Conservation (phyloP, 1,140 invertebrate species). For the Drosophila mojavensis region DNA sequence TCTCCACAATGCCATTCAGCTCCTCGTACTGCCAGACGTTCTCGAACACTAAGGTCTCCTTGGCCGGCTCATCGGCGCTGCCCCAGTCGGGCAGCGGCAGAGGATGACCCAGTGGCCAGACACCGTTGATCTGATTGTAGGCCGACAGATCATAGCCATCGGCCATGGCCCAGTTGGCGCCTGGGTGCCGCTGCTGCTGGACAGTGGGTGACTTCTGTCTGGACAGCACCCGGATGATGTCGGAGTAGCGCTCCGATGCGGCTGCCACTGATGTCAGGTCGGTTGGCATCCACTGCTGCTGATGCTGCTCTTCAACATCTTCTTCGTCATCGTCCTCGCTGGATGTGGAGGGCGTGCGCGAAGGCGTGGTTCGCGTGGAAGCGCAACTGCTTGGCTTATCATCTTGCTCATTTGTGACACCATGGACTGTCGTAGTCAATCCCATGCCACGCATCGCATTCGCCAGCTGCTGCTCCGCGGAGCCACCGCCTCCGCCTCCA, state of each 20-base stretch:
- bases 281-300: slow-evolving; percentile 49
- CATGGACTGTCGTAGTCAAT: slow-evolving; percentile 73
- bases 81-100: slow-evolving; percentile 89
- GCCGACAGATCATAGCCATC: slow-evolving; percentile 83
- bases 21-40: slow-evolving; percentile 90
- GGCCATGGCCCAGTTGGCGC: slow-evolving; percentile 57
- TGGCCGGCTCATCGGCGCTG: slow-evolving; percentile 61
- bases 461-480: slow-evolving; percentile 61
- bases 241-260: slow-evolving; percentile 74
- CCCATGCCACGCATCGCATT: slow-evolving; percentile 67
- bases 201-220: slow-evolving; percentile 50
- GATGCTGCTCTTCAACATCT: slow-evolving; percentile 50
- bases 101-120: slow-evolving; percentile 87
- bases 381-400: slow-evolving; percentile 41
- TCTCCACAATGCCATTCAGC: slow-evolving; percentile 90
- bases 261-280: slow-evolving; percentile 77
- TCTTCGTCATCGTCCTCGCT: slow-evolving; percentile 70
- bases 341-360: slow-evolving; percentile 68
- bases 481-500: slow-evolving; percentile 6
- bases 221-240: slow-evolving; percentile 70
- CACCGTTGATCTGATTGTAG: slow-evolving; percentile 84
- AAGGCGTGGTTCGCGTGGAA: slow-evolving; percentile 31
- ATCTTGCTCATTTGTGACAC: slow-evolving; percentile 57
- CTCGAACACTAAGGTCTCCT: slow-evolving; percentile 84
- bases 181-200: slow-evolving; percentile 27